These are phyloP conservation scores for Gymnoscopelus braueri DNA, from an alignment of 2,797 vertebrate species.

Conservation along the genomic window DNA sequence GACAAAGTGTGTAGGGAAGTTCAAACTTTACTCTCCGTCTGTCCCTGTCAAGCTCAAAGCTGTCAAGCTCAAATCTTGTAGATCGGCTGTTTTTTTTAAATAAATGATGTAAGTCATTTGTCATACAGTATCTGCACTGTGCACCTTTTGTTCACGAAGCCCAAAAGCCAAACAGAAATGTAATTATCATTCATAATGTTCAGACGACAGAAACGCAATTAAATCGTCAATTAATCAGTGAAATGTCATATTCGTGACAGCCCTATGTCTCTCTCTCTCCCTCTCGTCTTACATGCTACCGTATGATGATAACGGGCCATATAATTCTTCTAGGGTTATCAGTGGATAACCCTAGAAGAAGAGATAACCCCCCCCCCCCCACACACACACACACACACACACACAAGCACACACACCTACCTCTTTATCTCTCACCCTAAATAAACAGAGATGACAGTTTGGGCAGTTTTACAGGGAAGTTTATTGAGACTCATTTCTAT, in stretches of 20 bases:
- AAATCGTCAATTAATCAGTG: no score
- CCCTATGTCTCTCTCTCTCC: background rate
- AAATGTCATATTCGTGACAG: no score
- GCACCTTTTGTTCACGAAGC: no score
- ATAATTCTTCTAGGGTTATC: slow-evolving; percentile 8
- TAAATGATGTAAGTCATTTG: no score
- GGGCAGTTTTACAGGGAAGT: background rate
- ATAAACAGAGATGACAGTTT: background rate
- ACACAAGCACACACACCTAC: background rate
- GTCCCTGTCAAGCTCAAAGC: background rate
- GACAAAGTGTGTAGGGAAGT: no score
- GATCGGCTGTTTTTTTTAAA: no score
- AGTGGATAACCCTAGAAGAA: slow-evolving; percentile 6
- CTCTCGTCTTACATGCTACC: background rate
- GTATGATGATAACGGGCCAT: background rate
- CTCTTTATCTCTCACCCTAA: background rate
- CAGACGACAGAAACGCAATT: no score
- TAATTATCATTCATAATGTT: no score
- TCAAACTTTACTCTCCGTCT: background rate
- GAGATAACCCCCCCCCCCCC: background rate
- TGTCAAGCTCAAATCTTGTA: no score
- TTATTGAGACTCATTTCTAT: no score
- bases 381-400: slow-evolving; percentile 2
- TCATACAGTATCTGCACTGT: no score
- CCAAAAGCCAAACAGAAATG: no score